Evolutionary conservation across 2,888 invertebrate genomes (phyloP).

Genomic region (Protula sp.): DNA sequence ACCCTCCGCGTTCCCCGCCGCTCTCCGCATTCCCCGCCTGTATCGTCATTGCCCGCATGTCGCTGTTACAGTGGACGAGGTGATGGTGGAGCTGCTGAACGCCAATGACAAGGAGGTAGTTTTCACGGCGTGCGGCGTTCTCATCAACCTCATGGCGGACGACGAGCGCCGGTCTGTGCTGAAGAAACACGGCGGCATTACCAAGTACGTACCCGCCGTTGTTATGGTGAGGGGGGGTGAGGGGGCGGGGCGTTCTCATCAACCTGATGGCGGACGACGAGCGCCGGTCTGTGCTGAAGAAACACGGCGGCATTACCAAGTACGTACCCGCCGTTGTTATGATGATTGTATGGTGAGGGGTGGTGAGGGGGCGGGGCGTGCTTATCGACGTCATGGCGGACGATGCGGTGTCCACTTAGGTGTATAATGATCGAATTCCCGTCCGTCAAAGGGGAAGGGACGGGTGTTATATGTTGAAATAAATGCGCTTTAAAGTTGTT

Average conservation of each 20-base stretch:
- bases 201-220: conserved; percentile 49
- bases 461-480: too few relatives aligned
- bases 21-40: too few relatives aligned
- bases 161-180: conserved; percentile 49
- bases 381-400: too few relatives aligned
- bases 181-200: conserved; percentile 50
- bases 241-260: conserved; percentile 76
- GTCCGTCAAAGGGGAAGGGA: too few relatives aligned
- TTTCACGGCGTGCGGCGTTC: conserved; percentile 73
- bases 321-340: too few relatives aligned
- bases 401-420: too few relatives aligned
- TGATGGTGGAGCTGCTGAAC: conserved; percentile 54
- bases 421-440: too few relatives aligned
- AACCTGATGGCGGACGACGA: conserved; percentile 63
- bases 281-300: conserved; percentile 44
- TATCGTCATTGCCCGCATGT: too few relatives aligned
- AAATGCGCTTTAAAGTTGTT: too few relatives aligned
- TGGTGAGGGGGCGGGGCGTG: too few relatives aligned
- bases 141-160: conserved; percentile 68
- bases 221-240: conserved; percentile 68
- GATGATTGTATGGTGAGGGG: too few relatives aligned
- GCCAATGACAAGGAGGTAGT: conserved; percentile 66
- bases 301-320: conserved; percentile 53
- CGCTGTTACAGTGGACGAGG: conserved; percentile 48
- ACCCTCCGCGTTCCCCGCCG: too few relatives aligned